Evolutionary conservation across 2,888 invertebrate species (phyloP).

Genomic region (Brachypalpus laphriformis): DNA sequence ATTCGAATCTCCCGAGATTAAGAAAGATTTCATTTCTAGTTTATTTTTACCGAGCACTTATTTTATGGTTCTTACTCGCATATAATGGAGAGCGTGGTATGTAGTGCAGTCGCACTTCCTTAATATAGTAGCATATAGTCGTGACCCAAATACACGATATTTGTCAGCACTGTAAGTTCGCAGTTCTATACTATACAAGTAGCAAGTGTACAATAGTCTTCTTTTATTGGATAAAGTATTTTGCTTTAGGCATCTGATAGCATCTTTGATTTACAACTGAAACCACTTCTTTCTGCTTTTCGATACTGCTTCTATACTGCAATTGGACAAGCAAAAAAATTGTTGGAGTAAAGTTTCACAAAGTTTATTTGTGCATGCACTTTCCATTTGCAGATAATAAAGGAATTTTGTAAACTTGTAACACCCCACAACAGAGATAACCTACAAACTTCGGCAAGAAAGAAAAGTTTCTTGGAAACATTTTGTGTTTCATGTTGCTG

Average conservation of each 20-base stretch:
- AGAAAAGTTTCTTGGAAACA: background rate
- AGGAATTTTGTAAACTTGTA: background rate
- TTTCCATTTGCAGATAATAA: background rate
- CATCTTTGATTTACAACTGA: slow-evolving; percentile 16
- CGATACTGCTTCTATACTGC: background rate
- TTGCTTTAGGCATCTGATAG: background rate
- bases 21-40: too few species aligned
- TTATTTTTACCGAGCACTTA: too few species aligned
- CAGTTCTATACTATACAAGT: too few species aligned
- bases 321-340: background rate
- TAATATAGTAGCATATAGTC: background rate
- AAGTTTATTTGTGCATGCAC: slow-evolving; percentile 18
- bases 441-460: background rate
- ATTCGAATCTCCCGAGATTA: too few species aligned
- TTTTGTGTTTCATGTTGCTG: background rate
- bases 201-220: background rate
- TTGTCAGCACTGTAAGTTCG: background rate
- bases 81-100: too few species aligned
- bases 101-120: too few species aligned
- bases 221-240: background rate
- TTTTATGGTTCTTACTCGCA: too few species aligned
- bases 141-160: background rate
- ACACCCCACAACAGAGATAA: background rate
- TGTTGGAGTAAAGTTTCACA: slow-evolving; percentile 13
- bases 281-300: slow-evolving; percentile 11